Evolutionary conservation across 1,140 invertebrate species (phyloP), one percentile per base, ranked within the genome.

Genomic region (Druon quercuslanigerum): DNA sequence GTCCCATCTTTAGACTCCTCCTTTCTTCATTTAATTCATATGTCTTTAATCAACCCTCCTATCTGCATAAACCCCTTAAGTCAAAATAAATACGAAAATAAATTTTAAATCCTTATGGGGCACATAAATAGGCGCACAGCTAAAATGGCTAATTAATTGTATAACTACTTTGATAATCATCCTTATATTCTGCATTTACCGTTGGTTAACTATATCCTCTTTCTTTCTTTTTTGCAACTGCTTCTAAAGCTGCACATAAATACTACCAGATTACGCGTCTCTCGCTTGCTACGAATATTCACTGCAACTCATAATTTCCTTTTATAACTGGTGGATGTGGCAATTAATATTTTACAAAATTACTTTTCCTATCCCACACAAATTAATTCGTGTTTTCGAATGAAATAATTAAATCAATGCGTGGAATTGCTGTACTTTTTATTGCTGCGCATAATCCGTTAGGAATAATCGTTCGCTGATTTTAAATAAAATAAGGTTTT

Each of bases 251-350:
- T 66, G 60, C 60, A n/a, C 40, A 66, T 66, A 66, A 66, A 66
- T 66, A 66, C 33, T 66, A 66, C 40, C 14, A 33, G 60, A 40
- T 66, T 66, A 66, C 60, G 25, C 60, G 40, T 66, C 40, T 46
- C 40, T 46, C 40, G 40, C 40, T 46, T 46, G 40, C 40, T 66
- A 66, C 60, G 60, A 20, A 66, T 66, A 66, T 66, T 14, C 60
- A 66, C 60, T 66, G 60, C 60, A 66, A 66, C 60, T 66, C 60
- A 66, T 66, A 66, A 66, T 66, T 66, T 66, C 60, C 60, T 16
- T 66, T 66, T 66, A 40, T 66, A 66, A 66, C 60, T 66, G 60
- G 60, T 0, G 46, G 33, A 25, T 33, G 25, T 66, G 20, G 60
- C 60, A 66, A 66, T 66, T 66, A 40, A 66, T 66, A 66, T 46